phyloP scores from a whole-genome alignment of 2,113 vertebrate species.

The Sphaerodactylus townsendi region DNA sequence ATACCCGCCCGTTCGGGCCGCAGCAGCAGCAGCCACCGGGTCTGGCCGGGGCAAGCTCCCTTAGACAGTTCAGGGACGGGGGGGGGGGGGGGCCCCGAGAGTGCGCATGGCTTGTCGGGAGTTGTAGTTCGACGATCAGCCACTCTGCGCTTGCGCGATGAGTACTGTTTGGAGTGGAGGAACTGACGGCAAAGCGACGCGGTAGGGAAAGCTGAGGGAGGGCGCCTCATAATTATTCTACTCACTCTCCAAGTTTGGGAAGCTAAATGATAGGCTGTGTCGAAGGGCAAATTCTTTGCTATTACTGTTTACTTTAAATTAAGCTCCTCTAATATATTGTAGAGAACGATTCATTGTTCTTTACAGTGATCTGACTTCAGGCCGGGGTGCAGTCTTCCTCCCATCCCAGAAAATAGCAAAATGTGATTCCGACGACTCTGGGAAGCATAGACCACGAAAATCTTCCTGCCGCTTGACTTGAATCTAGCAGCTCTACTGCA shows the following conservation, averaged over 20 bases:
- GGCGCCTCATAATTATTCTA: too few species aligned
- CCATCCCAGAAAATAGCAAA: neutral
- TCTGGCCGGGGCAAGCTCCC: neutral
- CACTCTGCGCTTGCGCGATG: neutral
- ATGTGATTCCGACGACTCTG: too few species aligned
- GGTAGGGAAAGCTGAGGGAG: neutral
- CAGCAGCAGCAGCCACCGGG: conserved; percentile 6
- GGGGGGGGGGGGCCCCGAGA: neutral
- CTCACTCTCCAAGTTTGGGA: neutral
- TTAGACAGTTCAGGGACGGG: neutral
- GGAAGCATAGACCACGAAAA: too few species aligned
- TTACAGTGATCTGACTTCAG: neutral
- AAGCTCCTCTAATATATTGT: neutral
- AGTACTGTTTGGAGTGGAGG: neutral
- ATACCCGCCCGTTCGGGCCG: conserved; percentile 52
- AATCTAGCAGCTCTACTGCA: too few species aligned
- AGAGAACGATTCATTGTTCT: too few species aligned
- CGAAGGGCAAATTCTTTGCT: neutral
- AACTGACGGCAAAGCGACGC: too few species aligned
- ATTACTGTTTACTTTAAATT: neutral
- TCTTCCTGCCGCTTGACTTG: too few species aligned
- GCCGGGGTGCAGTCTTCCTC: neutral
- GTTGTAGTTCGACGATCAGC: conserved; percentile 28
- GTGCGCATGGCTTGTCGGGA: conserved; percentile 17
- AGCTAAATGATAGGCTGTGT: neutral